Evolutionary conservation across 2,113 vertebrate genomes (phyloP), one percentile per base, ranked within the genome.

Genomic region (Calyptommatus sinebrachiatus): DNA sequence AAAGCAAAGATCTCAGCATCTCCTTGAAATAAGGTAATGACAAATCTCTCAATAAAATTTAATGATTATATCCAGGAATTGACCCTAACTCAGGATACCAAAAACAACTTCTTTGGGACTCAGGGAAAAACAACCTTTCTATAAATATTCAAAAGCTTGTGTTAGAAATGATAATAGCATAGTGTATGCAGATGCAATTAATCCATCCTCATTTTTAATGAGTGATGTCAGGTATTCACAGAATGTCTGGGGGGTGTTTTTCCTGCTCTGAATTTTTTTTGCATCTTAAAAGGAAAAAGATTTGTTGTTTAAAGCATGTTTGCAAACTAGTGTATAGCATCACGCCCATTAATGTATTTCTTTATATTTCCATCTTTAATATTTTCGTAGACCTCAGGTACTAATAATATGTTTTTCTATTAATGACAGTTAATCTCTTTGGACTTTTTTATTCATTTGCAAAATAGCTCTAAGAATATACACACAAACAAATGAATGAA

Each of bases 151-250:
- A 68, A 8, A 31, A 9, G 1, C 4, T 69, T n/a, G n/a, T n/a
- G 28, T n/a, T 29, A 48, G 1, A 53, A 88, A 85, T 85, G 10
- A 50, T 48, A 71, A 6, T 69, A 82, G 21, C 45, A 75, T 7
- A 83, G 67, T 24, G 31, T 89, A 90, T 16, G 41, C 57, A 88
- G 80, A 71, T 86, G 31, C 28, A 89, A 46, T 76, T 79, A 48
- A 50, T 73, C 41, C 85, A 81, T 74, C 87, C 50, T 78, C 3
- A 0, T 85, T 90, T 1, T 86, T 91, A 89, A 90, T 20, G 10
- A 18, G 45, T 12, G 21, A 20, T 21, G 18, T 50, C 45, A 14
- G 22, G 24, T 62, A 71, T 62, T 10, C 11, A 45, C 24, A 16
- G 20, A 18, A 71, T 26, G 28, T 10, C 21, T 63, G n/a, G 18